These are phyloP conservation scores for Scaptomyza parva DNA, from an alignment of 2,888 invertebrate genomes.

Conservation along the genomic window DNA sequence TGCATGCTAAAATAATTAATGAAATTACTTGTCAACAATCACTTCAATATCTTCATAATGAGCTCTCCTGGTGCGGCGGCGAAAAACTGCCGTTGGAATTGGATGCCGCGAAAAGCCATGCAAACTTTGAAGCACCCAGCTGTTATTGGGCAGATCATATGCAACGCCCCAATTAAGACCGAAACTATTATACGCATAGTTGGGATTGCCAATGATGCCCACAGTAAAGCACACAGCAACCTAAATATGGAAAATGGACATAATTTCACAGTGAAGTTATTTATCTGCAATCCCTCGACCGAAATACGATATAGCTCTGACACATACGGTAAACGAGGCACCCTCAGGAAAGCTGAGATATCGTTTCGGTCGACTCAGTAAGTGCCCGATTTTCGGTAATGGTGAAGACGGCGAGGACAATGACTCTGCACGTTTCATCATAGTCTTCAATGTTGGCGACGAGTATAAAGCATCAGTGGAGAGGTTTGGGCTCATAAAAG, in stretches of 20 bases:
- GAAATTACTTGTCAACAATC: conserved; percentile 88
- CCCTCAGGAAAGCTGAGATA: conserved; percentile 87
- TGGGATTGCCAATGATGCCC: conserved; percentile 87
- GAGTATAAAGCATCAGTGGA: conserved; percentile 72
- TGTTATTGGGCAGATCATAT: conserved; percentile 87
- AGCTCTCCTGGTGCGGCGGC: conserved; percentile 84
- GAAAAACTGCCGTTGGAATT: conserved; percentile 83
- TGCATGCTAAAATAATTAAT: too few relatives aligned
- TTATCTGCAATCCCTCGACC: background rate
- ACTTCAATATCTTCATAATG: conserved; percentile 82
- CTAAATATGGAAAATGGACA: conserved; percentile 52
- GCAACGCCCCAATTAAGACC: conserved; percentile 90
- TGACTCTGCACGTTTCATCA: conserved; percentile 70
- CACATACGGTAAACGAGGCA: conserved; percentile 86
- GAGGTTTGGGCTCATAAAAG: conserved; percentile 40
- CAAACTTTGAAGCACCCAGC: conserved; percentile 85
- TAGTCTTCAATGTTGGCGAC: conserved; percentile 70
- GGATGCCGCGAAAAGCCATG: conserved; percentile 78
- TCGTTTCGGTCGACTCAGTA: conserved; percentile 78
- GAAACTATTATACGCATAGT: conserved; percentile 87
- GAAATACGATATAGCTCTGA: conserved; percentile 16
- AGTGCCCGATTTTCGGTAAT: conserved; percentile 30
- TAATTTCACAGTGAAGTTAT: conserved; percentile 17
- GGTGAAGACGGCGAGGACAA: conserved; percentile 20
- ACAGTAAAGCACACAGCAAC: conserved; percentile 88